Percentiles rank a stretch among this genome's conserved stretches.
phyloP scores from a whole-genome alignment of 2,113 vertebrate genomes.

The Manacus vitellinus region DNA sequence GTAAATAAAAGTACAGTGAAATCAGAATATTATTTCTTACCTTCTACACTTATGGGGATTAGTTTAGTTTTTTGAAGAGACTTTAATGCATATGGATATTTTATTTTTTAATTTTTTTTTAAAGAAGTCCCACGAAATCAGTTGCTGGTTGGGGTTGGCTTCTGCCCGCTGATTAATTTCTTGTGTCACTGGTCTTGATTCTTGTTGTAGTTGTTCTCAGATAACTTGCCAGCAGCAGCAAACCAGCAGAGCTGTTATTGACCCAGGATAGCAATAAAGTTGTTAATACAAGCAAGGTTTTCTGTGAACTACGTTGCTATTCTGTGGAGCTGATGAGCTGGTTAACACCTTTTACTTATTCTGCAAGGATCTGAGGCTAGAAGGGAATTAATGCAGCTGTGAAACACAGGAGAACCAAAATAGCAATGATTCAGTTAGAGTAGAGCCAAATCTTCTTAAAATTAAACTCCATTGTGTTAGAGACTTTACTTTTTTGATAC shows the following conservation, averaged over 20 bases:
- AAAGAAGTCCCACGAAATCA: background rate
- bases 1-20: background rate
- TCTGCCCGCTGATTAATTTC: background rate
- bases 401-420: constrained; percentile 2
- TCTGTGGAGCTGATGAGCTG: constrained; percentile 28
- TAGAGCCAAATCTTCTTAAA: constrained; percentile 44
- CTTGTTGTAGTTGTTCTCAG: background rate
- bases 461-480: constrained; percentile 59
- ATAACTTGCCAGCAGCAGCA: background rate
- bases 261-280: background rate
- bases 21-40: background rate
- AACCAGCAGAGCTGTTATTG: background rate
- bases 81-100: background rate
- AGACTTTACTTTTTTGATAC: constrained; percentile 58
- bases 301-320: background rate
- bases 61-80: background rate
- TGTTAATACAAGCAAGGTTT: constrained; percentile 36
- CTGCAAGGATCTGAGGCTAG: background rate
- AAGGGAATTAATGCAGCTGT: constrained; percentile 36
- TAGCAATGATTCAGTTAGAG: constrained; percentile 55
- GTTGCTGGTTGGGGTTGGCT: background rate
- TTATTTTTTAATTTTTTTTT: background rate
- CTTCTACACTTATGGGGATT: background rate
- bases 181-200: background rate
- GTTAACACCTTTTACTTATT: constrained; percentile 57